phyloP scores from a whole-genome alignment of 2,888 invertebrate species.

The Tenthredo mesomela region DNA sequence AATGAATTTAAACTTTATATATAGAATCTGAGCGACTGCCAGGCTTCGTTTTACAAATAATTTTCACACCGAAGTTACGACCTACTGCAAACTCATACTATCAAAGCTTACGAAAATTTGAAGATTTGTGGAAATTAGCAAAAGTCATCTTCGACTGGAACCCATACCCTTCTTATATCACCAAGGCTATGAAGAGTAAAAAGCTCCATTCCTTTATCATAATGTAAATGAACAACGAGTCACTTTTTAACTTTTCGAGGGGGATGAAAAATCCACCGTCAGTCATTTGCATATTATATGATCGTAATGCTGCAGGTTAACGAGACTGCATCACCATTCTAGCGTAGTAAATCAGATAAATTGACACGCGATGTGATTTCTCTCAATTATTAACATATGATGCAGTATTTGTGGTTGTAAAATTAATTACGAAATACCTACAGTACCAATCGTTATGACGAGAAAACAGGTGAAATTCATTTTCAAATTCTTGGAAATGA shows the following conservation, averaged over 20 bases:
- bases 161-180: no score
- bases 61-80: constrained; percentile 24
- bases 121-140: no score
- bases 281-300: neutral
- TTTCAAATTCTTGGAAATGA: neutral
- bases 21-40: constrained; percentile 8
- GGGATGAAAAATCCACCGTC: neutral
- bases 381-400: neutral
- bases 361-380: neutral
- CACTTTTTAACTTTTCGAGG: neutral
- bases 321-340: neutral
- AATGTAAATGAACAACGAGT: neutral
- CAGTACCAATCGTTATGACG: neutral
- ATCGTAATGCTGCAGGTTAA: neutral
- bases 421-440: neutral
- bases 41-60: neutral
- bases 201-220: neutral
- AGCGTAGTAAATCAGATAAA: neutral
- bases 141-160: no score
- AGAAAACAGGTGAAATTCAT: neutral
- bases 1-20: constrained; percentile 42
- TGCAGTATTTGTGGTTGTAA: neutral
- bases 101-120: neutral
- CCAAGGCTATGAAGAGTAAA: neutral
- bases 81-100: constrained; percentile 15